Evolutionary conservation across 2,113 vertebrate species (phyloP).

Genomic region (Peromyscus maniculatus): DNA sequence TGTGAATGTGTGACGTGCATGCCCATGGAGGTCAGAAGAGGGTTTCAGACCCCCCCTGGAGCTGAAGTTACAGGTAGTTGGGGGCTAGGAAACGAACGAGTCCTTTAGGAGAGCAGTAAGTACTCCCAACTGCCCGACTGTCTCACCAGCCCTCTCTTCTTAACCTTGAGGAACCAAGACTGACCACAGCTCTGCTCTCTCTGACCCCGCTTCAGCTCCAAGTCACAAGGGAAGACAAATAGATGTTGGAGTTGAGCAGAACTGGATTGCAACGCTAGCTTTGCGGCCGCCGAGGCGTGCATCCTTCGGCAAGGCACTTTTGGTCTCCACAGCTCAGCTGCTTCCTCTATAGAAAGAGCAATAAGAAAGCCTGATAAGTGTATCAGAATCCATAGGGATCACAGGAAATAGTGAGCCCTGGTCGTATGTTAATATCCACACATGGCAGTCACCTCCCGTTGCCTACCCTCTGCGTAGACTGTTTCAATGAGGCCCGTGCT

Average conservation of each 20-base stretch:
- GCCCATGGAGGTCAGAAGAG: background rate
- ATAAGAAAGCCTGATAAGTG: background rate
- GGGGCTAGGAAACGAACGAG: background rate
- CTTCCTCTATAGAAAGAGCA: background rate
- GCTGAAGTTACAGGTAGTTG: background rate
- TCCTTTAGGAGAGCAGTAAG: background rate
- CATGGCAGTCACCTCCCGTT: background rate
- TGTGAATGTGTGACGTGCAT: background rate
- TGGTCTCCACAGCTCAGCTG: background rate
- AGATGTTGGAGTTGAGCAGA: background rate
- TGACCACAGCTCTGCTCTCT: background rate
- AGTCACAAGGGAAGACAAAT: constrained; percentile 19
- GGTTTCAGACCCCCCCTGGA: too few relatives aligned
- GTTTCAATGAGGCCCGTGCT: background rate
- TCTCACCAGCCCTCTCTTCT: background rate
- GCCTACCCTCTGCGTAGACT: background rate
- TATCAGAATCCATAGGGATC: constrained; percentile 14
- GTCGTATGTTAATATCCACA: background rate
- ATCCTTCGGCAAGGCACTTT: background rate
- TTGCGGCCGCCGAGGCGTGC: background rate
- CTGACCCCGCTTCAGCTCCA: background rate
- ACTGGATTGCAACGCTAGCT: background rate
- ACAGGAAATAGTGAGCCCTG: background rate
- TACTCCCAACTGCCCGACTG: background rate
- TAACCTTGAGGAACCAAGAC: constrained; percentile 8